These are phyloP conservation scores for Venustaconcha ellipsiformis DNA, from an alignment of 1,140 invertebrate species.

Conservation along the genomic window DNA sequence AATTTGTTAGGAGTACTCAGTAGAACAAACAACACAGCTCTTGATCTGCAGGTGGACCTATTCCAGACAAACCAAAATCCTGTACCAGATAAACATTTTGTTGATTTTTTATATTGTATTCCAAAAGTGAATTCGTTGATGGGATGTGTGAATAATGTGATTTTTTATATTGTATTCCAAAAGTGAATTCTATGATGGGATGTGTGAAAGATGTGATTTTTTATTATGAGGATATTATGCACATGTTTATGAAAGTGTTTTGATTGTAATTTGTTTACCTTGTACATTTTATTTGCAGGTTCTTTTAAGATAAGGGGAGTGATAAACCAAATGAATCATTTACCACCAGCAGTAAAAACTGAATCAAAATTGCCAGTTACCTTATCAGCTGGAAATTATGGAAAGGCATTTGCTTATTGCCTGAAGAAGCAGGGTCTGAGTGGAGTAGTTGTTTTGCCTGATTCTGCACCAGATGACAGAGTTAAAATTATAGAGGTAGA, in stretches of 20 bases:
- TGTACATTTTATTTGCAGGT: slow-evolving; percentile 35
- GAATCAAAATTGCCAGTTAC: slow-evolving; percentile 47
- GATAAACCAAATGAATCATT: slow-evolving; percentile 52
- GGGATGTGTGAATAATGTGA: no score
- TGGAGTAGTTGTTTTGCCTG: slow-evolving; percentile 58
- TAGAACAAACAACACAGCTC: no score
- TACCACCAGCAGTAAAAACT: slow-evolving; percentile 37
- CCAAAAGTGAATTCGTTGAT: no score
- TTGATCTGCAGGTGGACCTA: no score
- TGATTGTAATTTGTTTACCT: background rate
- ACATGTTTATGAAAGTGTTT: background rate
- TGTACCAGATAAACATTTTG: no score
- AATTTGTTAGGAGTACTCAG: no score
- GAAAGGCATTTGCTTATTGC: slow-evolving; percentile 61
- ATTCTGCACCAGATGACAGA: slow-evolving; percentile 53
- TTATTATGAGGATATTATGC: no score
- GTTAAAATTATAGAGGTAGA: slow-evolving; percentile 56
- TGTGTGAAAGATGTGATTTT: no score
- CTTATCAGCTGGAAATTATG: slow-evolving; percentile 65
- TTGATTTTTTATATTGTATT: no score
- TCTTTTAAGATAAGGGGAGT: slow-evolving; percentile 64
- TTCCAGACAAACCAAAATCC: no score
- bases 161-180: no score
- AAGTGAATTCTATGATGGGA: no score
- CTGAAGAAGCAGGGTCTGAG: slow-evolving; percentile 35